Evolutionary conservation across 1,140 invertebrate species (phyloP).

Genomic region (Leptinotarsa texana): DNA sequence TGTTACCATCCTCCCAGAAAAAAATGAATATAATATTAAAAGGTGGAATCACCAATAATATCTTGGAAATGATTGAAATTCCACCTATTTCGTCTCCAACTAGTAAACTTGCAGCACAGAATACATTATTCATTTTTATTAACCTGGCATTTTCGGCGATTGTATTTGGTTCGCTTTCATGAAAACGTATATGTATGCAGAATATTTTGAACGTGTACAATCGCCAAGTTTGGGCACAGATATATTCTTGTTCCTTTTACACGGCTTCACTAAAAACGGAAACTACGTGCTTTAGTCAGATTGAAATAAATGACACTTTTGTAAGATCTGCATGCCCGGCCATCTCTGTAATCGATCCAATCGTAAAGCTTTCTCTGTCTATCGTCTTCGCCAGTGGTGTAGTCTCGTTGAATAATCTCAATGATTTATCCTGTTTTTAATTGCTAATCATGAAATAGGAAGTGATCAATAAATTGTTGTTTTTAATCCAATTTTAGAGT

Average conservation of each 20-base stretch:
- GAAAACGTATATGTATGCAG: slow-evolving; percentile 19
- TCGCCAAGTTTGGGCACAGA: slow-evolving; percentile 12
- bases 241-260: slow-evolving; percentile 16
- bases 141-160: slow-evolving; percentile 3
- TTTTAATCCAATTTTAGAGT: no score
- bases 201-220: slow-evolving; percentile 2
- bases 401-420: not conserved
- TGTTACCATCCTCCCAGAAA: no score
- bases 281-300: slow-evolving; percentile 38
- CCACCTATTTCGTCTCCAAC: not conserved
- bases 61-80: no score
- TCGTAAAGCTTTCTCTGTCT: slow-evolving; percentile 35
- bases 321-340: slow-evolving; percentile 42
- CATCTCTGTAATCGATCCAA: slow-evolving; percentile 44
- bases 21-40: no score
- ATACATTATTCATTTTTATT: slow-evolving; percentile 1
- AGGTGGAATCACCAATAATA: no score
- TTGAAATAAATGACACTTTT: slow-evolving; percentile 44
- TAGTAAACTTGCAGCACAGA: not conserved
- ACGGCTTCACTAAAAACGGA: slow-evolving; percentile 42
- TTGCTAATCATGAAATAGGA: not conserved
- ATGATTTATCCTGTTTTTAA: not conserved
- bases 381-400: slow-evolving; percentile 28
- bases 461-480: no score
- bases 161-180: slow-evolving; percentile 7